phyloP scores from a whole-genome alignment of 2,888 invertebrate species.

The Theodoxus fluviatilis region DNA sequence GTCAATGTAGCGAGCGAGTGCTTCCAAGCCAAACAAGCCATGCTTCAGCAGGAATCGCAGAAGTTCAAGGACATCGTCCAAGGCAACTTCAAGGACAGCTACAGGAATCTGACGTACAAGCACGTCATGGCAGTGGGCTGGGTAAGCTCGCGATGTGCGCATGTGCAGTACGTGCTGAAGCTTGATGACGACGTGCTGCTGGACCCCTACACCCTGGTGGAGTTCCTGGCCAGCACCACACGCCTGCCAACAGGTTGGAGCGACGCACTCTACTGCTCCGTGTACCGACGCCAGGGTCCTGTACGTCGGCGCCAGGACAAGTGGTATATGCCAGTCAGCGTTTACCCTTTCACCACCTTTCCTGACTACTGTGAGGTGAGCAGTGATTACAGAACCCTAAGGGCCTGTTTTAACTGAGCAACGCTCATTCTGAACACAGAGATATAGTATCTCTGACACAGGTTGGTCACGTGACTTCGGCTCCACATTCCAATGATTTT shows the following conservation, averaged over 20 bases:
- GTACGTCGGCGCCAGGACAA: slow-evolving; percentile 30
- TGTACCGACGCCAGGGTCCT: slow-evolving; percentile 35
- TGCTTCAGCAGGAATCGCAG: slow-evolving; percentile 33
- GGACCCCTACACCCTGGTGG: slow-evolving; percentile 70
- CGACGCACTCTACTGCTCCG: slow-evolving; percentile 44
- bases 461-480: no score
- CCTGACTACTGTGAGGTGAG: no score
- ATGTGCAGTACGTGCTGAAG: slow-evolving; percentile 57
- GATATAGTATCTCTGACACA: no score
- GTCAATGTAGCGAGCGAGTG: no score
- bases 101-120: slow-evolving; percentile 61
- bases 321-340: slow-evolving; percentile 35
- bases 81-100: slow-evolving; percentile 57
- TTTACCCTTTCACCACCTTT: slow-evolving; percentile 42
- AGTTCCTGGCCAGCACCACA: slow-evolving; percentile 25
- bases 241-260: slow-evolving; percentile 22
- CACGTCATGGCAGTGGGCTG: slow-evolving; percentile 55
- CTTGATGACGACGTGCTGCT: slow-evolving; percentile 63
- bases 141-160: slow-evolving; percentile 53
- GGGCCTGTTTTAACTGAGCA: no score
- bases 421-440: no score
- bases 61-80: slow-evolving; percentile 44
- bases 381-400: no score
- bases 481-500: no score
- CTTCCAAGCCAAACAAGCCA: no score